Evolutionary conservation across 2,888 invertebrate species (phyloP).

Genomic region (Lamellibrachia satsuma): DNA sequence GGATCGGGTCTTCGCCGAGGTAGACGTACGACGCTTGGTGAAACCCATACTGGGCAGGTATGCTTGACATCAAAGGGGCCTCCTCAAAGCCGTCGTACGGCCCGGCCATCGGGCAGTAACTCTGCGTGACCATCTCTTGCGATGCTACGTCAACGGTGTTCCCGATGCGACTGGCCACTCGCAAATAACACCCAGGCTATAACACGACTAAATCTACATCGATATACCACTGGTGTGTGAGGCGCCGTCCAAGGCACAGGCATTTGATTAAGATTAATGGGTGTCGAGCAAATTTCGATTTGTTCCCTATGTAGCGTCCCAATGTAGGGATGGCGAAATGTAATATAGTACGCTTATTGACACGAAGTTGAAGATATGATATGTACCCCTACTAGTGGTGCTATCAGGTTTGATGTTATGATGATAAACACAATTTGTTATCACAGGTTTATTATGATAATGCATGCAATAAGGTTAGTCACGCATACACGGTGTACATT

Average conservation of each 20-base stretch:
- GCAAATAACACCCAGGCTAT: not conserved
- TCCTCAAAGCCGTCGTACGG: not conserved
- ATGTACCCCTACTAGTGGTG: no score
- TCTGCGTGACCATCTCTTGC: not conserved
- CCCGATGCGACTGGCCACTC: not conserved
- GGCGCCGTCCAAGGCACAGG: not conserved
- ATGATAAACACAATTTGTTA: no score
- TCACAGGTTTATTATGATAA: no score
- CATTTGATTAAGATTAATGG: constrained; percentile 3
- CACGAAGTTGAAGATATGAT: no score
- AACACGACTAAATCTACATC: not conserved
- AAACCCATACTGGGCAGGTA: not conserved
- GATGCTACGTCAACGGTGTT: not conserved
- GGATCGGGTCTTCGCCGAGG: not conserved
- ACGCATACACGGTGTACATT: no score
- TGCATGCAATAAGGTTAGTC: no score
- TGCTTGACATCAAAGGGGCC: not conserved
- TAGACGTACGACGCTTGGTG: not conserved
- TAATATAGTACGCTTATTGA: no score
- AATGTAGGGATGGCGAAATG: not conserved
- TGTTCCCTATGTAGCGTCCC: not conserved
- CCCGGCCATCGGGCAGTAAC: not conserved
- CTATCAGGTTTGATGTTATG: no score
- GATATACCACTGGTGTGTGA: not conserved
- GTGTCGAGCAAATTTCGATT: not conserved